Evolutionary conservation across 2,888 invertebrate species (phyloP).

Genomic region (Galerucella pusilla): DNA sequence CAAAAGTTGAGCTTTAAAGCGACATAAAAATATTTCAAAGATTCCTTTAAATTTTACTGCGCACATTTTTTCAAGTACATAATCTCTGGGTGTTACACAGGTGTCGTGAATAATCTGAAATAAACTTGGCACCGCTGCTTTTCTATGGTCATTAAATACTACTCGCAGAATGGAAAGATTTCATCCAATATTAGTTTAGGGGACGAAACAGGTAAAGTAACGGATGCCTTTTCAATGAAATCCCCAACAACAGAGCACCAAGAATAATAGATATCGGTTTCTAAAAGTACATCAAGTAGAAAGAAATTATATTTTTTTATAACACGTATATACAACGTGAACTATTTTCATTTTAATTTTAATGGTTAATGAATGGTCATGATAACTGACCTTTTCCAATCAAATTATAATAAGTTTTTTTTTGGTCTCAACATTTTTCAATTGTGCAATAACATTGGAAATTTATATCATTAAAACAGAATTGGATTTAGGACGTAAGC

Average conservation of each 20-base stretch:
- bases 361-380: neutral
- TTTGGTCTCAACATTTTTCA: neutral
- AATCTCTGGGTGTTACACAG: too few species aligned
- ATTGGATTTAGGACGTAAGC: neutral
- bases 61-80: too few species aligned
- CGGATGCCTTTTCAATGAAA: slow-evolving; percentile 16
- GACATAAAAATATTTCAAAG: too few species aligned
- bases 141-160: slow-evolving; percentile 22
- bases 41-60: too few species aligned
- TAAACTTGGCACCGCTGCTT: slow-evolving; percentile 11
- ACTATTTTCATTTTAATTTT: slow-evolving; percentile 1
- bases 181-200: slow-evolving; percentile 19
- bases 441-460: neutral
- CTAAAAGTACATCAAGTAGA: neutral
- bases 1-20: too few species aligned
- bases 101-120: too few species aligned
- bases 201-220: slow-evolving; percentile 22
- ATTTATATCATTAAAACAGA: neutral
- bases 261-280: neutral
- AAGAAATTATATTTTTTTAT: neutral
- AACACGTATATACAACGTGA: neutral
- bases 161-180: slow-evolving; percentile 14
- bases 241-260: neutral
- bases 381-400: neutral
- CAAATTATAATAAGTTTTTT: neutral